Evolutionary conservation across 2,888 invertebrate species (phyloP).

Genomic region (Psococerastis gibbosa): DNA sequence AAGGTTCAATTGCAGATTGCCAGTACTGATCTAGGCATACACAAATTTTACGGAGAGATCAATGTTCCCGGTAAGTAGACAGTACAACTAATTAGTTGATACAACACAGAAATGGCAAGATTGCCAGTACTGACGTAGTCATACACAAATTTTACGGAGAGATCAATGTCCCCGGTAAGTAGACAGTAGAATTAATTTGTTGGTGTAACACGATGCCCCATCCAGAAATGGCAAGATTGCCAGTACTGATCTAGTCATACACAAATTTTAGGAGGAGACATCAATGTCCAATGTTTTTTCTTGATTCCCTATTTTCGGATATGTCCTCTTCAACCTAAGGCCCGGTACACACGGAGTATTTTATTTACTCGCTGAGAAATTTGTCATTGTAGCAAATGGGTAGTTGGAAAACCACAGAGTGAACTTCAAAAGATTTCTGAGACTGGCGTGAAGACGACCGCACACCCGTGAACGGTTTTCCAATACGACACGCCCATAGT

Average conservation of each 20-base stretch:
- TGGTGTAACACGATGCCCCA: neutral
- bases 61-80: neutral
- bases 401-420: too few species aligned
- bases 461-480: too few species aligned
- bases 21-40: neutral
- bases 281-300: too few species aligned
- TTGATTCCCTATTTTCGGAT: too few species aligned
- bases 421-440: too few species aligned
- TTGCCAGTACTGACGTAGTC: neutral
- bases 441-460: too few species aligned
- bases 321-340: too few species aligned
- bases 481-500: too few species aligned
- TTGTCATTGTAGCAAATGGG: too few species aligned
- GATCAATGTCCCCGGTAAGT: conserved; percentile 3
- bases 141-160: conserved; percentile 9
- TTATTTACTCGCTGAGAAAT: too few species aligned
- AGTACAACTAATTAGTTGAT: neutral
- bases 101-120: neutral
- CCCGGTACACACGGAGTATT: too few species aligned
- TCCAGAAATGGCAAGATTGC: neutral
- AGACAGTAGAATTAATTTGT: neutral
- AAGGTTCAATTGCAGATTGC: neutral
- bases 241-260: neutral
- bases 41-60: conserved; percentile 9
- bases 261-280: conserved; percentile 9